phyloP scores from a whole-genome alignment of 2,797 vertebrate genomes.

The Myiotriccus ornatus region DNA sequence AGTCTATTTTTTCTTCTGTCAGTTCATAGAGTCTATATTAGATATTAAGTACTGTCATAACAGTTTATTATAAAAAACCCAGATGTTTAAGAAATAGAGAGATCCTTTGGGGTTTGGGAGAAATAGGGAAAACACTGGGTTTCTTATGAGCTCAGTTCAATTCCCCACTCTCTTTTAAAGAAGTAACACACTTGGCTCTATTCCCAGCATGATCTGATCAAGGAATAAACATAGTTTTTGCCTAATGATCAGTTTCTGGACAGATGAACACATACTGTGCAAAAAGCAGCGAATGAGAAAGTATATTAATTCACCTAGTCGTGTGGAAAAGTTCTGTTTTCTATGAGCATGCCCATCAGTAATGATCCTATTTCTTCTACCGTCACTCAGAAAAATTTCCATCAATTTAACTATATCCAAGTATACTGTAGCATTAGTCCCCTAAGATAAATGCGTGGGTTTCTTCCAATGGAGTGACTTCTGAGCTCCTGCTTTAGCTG shows the following conservation, averaged over 20 bases:
- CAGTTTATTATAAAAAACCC: neutral
- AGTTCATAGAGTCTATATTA: neutral
- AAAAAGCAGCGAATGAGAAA: neutral
- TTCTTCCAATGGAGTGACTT: neutral
- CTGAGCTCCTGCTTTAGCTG: neutral
- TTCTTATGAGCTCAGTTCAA: slow-evolving; percentile 26
- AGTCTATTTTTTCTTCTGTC: neutral
- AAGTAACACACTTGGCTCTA: slow-evolving; percentile 24
- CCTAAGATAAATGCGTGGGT: neutral
- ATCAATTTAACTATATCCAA: neutral
- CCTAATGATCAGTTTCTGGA: slow-evolving; percentile 38
- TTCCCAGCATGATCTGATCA: slow-evolving; percentile 43
- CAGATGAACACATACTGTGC: neutral
- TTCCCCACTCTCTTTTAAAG: slow-evolving; percentile 31
- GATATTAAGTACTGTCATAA: slow-evolving; percentile 34
- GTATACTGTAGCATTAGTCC: neutral
- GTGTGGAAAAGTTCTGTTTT: neutral
- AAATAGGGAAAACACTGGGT: neutral
- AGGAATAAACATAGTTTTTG: slow-evolving; percentile 14
- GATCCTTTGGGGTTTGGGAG: neutral
- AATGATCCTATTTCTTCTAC: neutral
- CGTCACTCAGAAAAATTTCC: neutral
- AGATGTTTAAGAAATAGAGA: slow-evolving; percentile 35
- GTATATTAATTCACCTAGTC: neutral
- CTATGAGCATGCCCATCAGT: neutral